phyloP scores from a whole-genome alignment of 2,797 vertebrate genomes.

The Holocentrus rufus region DNA sequence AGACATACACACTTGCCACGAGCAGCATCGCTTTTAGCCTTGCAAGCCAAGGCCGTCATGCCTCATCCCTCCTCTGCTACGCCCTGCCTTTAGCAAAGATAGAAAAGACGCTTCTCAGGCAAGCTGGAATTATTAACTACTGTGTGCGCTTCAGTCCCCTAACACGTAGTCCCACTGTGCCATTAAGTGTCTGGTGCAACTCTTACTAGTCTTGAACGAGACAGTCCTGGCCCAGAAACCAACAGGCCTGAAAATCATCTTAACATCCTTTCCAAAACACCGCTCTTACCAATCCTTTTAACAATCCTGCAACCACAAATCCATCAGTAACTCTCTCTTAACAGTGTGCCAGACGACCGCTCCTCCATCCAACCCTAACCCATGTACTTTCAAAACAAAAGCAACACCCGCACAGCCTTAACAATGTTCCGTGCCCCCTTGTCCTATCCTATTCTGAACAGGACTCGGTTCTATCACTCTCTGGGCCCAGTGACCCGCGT shows the following conservation, averaged over 20 bases:
- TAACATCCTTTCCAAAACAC: constrained; percentile 34
- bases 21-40: constrained; percentile 43
- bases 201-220: constrained; percentile 21
- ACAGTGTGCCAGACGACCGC: constrained; percentile 35
- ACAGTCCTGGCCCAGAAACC: constrained; percentile 23
- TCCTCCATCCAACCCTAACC: constrained; percentile 54
- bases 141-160: constrained; percentile 26
- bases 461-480: constrained; percentile 99
- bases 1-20: constrained; percentile 18
- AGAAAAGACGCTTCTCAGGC: constrained; percentile 47
- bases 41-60: constrained; percentile 41
- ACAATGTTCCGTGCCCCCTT: constrained; percentile 74
- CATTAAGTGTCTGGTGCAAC: constrained; percentile 35
- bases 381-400: constrained; percentile 33
- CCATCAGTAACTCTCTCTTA: constrained; percentile 49
- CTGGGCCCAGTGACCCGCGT: constrained; percentile 97
- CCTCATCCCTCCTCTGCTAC: constrained; percentile 51
- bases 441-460: constrained; percentile 89
- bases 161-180: constrained; percentile 26
- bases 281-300: constrained; percentile 34
- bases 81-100: constrained; percentile 30
- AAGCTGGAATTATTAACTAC: constrained; percentile 51
- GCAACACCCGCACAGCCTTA: constrained; percentile 58
- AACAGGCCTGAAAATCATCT: constrained; percentile 37
- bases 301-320: constrained; percentile 26